phyloP scores from a whole-genome alignment of 2,113 vertebrate species.

The Glaucomys volans region DNA sequence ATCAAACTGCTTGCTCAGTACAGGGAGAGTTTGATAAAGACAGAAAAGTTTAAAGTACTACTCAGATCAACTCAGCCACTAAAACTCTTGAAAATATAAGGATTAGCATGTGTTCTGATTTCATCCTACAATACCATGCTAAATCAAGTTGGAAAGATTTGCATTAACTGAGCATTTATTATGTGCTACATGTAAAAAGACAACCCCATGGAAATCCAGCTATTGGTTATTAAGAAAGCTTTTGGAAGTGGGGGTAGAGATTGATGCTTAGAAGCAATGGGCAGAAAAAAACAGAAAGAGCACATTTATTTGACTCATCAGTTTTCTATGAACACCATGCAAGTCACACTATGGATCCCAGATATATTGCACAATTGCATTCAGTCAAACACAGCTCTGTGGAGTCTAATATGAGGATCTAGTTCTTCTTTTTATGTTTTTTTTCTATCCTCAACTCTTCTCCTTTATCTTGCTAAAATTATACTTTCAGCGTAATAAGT shows the following conservation, averaged over 20 bases:
- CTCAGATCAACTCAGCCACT: not conserved
- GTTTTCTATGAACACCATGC: not conserved
- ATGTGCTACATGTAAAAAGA: not conserved
- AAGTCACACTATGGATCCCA: not conserved
- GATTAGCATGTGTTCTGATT: not conserved
- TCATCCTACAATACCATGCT: not conserved
- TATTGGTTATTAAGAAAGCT: not conserved
- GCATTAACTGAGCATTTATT: not conserved
- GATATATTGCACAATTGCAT: fast-evolving
- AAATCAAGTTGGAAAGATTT: not conserved
- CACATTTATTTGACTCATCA: not conserved
- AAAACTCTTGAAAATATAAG: not conserved
- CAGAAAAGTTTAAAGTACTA: not conserved
- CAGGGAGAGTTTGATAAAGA: not conserved
- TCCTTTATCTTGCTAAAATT: conserved; percentile 13
- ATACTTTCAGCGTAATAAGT: conserved; percentile 75
- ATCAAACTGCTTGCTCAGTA: not conserved
- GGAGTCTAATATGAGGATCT: not conserved
- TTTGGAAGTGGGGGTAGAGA: not conserved
- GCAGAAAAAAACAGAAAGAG: not conserved
- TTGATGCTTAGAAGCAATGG: not conserved
- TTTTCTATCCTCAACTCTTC: not conserved
- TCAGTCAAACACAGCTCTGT: not conserved
- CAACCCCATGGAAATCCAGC: not conserved
- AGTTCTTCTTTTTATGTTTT: not conserved